Percentiles rank a stretch among this genome's conserved stretches.
Evolutionary conservation across 2,113 vertebrate species (phyloP).

Genomic region (Gobio gobio): DNA sequence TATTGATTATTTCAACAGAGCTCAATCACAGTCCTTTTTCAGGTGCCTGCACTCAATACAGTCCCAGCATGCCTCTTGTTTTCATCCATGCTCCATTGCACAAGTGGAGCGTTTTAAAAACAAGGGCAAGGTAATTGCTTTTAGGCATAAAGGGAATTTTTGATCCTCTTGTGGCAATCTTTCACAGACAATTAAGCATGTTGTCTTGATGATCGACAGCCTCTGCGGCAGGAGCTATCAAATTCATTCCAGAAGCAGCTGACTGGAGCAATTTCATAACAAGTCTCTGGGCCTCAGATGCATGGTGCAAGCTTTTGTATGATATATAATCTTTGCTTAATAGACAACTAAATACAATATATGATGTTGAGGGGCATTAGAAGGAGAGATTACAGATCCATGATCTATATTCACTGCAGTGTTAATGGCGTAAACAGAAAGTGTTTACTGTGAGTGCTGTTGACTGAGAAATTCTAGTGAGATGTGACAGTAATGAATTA

Average conservation of each 20-base stretch:
- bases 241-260: conserved; percentile 11
- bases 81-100: neutral
- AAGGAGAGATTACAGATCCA: neutral
- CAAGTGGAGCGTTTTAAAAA: conserved; percentile 5
- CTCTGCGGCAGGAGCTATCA: neutral
- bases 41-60: neutral
- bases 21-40: conserved; percentile 6
- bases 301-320: neutral
- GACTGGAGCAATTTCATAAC: conserved; percentile 21
- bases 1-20: neutral
- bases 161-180: conserved; percentile 30
- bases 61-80: conserved; percentile 24
- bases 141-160: conserved; percentile 32
- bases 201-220: conserved; percentile 9
- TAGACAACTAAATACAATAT: neutral
- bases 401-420: neutral
- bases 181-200: conserved; percentile 50
- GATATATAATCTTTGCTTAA: conserved; percentile 19
- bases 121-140: conserved; percentile 34
- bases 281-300: neutral
- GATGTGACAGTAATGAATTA: neutral
- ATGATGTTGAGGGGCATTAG: neutral
- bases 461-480: neutral
- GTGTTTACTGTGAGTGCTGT: neutral
- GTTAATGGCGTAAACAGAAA: neutral